Base-by-base conservation (phyloP, 2,797 vertebrate genomes). In the Brachymystax lenok region DNA sequence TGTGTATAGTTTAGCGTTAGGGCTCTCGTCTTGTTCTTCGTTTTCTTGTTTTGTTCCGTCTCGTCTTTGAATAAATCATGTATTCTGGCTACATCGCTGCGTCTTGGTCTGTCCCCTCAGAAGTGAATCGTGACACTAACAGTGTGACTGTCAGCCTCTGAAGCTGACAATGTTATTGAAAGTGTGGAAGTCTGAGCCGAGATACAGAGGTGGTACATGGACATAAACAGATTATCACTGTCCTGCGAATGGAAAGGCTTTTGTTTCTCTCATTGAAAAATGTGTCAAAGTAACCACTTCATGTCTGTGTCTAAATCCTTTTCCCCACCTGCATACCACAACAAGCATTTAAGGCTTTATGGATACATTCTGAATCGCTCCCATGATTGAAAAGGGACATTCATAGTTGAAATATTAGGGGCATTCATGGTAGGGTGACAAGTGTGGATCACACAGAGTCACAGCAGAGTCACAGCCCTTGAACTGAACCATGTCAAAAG, bases 401-500 rank as follows among this genome's bases (percentile, higher is more conserved):
- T 59, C n/a, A 59, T 59, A 7, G 40, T 46, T 46, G 10, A 46
- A 46, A 46, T 46, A 46, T 46, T 46, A 46, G 40, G 40, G 40
- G 40, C 40, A 12, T 46, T 46, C 10, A 5, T 7, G n/a, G 56
- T 19, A n/a, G 13, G 27, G 7, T 28, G 63, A 66, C 63, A 66
- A 6, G 7, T 28, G 24, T 24, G 40, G 40, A 28, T 27, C 21
- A 24, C 27, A 27, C 24, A 27, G 24, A 66, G 63, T 14, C 13
- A 27, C 63, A 2, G 0, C 28, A 28, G n/a, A n/a, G n/a, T n/a
- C n/a, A 0, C n/a, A 69, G 67, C 13, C 67, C 6, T 46, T 69
- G 5, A 46, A 67, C 28, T 28, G 64, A 67, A 28, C 21, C 13
- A 77, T 78, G 85, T 80, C 76, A 87, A 63, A 71, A 86, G 87